Conservation (phyloP, 2,888 invertebrate species). For the Leptinotarsa haldemani region DNA sequence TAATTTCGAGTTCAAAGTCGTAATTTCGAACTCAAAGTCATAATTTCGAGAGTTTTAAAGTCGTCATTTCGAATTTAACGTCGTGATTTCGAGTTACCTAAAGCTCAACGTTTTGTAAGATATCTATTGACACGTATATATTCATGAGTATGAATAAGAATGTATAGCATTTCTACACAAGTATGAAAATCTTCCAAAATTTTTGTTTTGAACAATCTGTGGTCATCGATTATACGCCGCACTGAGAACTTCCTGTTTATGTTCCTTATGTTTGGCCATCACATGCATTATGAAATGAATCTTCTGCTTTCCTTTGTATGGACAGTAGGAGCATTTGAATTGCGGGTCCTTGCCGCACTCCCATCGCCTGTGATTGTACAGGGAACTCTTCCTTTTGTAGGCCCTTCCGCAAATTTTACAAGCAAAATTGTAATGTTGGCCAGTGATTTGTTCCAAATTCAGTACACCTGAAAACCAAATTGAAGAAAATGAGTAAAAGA, state of each 20-base stretch:
- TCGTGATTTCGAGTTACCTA: too few relatives aligned
- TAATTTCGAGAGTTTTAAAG: too few relatives aligned
- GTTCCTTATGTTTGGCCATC: slow-evolving; percentile 62
- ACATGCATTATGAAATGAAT: slow-evolving; percentile 63
- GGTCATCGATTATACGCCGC: slow-evolving; percentile 50
- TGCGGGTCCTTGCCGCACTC: slow-evolving; percentile 55
- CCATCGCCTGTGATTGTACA: slow-evolving; percentile 55
- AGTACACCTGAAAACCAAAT: slow-evolving; percentile 33
- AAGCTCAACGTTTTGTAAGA: too few relatives aligned
- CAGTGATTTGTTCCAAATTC: slow-evolving; percentile 43
- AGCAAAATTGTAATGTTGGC: slow-evolving; percentile 47
- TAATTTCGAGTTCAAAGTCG: too few relatives aligned
- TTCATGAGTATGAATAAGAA: too few relatives aligned
- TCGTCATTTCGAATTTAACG: too few relatives aligned
- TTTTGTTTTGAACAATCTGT: background rate
- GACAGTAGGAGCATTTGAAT: slow-evolving; percentile 55
- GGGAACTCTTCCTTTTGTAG: slow-evolving; percentile 55
- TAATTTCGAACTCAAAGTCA: too few relatives aligned
- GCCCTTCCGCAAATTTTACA: slow-evolving; percentile 52
- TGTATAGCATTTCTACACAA: background rate
- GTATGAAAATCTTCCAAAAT: background rate
- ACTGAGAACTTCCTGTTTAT: slow-evolving; percentile 57
- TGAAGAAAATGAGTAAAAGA: background rate
- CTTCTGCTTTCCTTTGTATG: slow-evolving; percentile 61
- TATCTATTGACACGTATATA: too few relatives aligned